Percentiles rank a stretch among this genome's conserved stretches.
phyloP scores from a whole-genome alignment of 2,113 vertebrate genomes.

The Oncorhynchus nerka region DNA sequence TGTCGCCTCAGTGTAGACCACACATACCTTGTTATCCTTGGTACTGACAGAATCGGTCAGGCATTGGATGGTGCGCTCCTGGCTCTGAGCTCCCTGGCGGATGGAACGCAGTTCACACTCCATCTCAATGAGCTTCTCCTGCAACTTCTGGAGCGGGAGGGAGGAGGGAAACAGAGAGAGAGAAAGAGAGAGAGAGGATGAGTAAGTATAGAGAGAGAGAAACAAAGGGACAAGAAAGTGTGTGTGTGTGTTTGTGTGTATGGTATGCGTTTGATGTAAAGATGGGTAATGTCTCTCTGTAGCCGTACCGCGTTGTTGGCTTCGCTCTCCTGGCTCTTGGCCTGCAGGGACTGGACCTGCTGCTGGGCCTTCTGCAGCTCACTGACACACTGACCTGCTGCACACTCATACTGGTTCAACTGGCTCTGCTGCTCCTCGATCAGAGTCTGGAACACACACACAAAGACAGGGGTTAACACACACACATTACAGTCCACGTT shows the following conservation, averaged over 20 bases:
- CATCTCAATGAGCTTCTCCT: constrained; percentile 88
- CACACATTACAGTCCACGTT: neutral
- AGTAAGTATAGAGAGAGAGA: neutral
- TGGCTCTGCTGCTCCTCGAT: constrained; percentile 79
- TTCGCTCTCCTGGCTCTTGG: constrained; percentile 82
- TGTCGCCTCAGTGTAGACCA: neutral
- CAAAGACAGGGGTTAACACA: neutral
- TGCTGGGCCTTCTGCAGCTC: constrained; percentile 78
- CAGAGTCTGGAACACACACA: constrained; percentile 63
- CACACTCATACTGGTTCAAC: constrained; percentile 68
- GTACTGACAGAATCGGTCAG: constrained; percentile 82
- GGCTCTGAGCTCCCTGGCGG: constrained; percentile 80
- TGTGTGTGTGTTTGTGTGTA: neutral
- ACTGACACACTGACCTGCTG: constrained; percentile 68
- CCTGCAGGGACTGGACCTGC: constrained; percentile 79
- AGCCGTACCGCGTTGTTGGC: constrained; percentile 82
- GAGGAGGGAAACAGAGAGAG: neutral
- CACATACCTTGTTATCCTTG: constrained; percentile 86
- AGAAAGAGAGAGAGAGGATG: neutral
- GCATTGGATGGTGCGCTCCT: constrained; percentile 83
- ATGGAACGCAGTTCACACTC: constrained; percentile 81
- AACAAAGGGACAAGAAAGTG: neutral
- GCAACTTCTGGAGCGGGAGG: constrained; percentile 78
- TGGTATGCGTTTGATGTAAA: neutral
- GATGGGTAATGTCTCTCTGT: neutral